Evolutionary conservation across 1,140 invertebrate genomes (phyloP).

Genomic region (Globodera ellingtonae): DNA sequence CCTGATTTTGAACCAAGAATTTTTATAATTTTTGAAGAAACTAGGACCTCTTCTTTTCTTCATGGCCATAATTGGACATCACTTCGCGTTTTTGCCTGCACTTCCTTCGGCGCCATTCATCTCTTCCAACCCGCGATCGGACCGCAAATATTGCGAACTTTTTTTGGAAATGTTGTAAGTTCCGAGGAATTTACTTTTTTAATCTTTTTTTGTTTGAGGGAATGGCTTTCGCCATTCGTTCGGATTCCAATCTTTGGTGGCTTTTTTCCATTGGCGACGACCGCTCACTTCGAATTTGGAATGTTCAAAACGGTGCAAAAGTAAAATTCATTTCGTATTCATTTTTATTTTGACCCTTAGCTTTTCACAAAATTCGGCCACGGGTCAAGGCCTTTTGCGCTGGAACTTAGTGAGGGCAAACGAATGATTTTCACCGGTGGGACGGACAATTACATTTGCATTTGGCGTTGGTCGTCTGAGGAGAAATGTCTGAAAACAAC

Average conservation of each 20-base stretch:
- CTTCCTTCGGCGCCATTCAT: slow-evolving; percentile 15
- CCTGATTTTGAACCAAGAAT: background rate
- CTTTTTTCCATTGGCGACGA: slow-evolving; percentile 23
- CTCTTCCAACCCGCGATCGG: slow-evolving; percentile 12
- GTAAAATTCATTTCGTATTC: background rate
- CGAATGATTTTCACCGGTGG: slow-evolving; percentile 11
- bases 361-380: slow-evolving; percentile 15
- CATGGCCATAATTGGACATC: slow-evolving; percentile 14
- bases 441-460: slow-evolving; percentile 14
- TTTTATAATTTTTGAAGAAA: background rate
- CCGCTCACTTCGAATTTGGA: slow-evolving; percentile 23
- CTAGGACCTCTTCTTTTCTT: slow-evolving; percentile 17
- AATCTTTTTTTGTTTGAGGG: slow-evolving; percentile 1
- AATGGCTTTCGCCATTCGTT: slow-evolving; percentile 22
- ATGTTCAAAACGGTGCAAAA: background rate
- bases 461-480: slow-evolving; percentile 15
- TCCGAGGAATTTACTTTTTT: background rate
- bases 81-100: slow-evolving; percentile 17
- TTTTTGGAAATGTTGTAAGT: slow-evolving; percentile 18
- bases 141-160: slow-evolving; percentile 11
- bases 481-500: background rate
- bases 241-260: background rate
- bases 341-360: background rate
- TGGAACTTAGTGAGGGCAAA: slow-evolving; percentile 6
- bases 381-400: slow-evolving; percentile 11